These are phyloP conservation scores for Nerophis ophidion DNA, from an alignment of 2,113 vertebrate species.

Conservation along the genomic window DNA sequence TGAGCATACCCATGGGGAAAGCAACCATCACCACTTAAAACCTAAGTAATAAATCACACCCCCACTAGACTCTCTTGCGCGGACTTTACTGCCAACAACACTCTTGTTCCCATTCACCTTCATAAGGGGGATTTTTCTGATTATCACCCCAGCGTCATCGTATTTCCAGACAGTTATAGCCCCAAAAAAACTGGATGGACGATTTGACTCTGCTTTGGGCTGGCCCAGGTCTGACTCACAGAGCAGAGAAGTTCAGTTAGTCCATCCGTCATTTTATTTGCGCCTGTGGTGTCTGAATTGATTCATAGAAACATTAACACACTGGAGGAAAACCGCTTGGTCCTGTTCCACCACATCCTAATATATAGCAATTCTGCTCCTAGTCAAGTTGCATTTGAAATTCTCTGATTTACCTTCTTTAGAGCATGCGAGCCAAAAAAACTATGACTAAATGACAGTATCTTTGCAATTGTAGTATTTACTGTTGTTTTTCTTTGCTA, in stretches of 20 bases:
- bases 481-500: constrained; percentile 7
- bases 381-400: constrained; percentile 40
- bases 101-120: constrained; percentile 25
- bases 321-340: constrained; percentile 34
- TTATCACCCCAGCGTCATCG: constrained; percentile 38
- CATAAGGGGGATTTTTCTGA: constrained; percentile 29
- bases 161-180: constrained; percentile 40
- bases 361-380: constrained; percentile 36
- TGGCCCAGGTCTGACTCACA: constrained; percentile 36
- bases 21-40: background rate
- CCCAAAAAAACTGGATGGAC: constrained; percentile 17
- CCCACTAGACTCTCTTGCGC: background rate
- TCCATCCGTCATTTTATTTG: constrained; percentile 35
- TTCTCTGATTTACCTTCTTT: constrained; percentile 30
- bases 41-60: background rate
- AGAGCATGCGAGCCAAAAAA: constrained; percentile 10
- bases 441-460: constrained; percentile 3
- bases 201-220: constrained; percentile 1
- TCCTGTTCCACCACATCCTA: constrained; percentile 36
- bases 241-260: constrained; percentile 31
- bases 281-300: constrained; percentile 43
- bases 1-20: constrained; percentile 1
- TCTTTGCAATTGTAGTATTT: constrained; percentile 2
- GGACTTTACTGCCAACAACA: constrained; percentile 22
- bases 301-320: constrained; percentile 53